phyloP scores from a whole-genome alignment of 2,113 vertebrate species.

The Misgurnus mizolepis region DNA sequence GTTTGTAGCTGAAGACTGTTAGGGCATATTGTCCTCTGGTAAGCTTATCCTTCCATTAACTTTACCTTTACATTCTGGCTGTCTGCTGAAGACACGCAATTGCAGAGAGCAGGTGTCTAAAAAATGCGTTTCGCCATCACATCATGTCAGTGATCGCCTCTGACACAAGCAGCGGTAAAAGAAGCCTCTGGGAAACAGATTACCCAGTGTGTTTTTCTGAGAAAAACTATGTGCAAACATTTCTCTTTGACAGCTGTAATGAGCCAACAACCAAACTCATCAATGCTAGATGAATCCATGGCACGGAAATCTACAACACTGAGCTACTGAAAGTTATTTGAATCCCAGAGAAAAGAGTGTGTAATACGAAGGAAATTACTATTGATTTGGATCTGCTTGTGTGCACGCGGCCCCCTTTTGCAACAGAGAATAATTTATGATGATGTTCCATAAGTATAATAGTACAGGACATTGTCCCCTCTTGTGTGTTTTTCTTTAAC shows the following conservation, averaged over 20 bases:
- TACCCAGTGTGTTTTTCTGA: conserved; percentile 11
- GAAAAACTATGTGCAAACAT: conserved; percentile 52
- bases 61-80: background rate
- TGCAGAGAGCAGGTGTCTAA: conserved; percentile 16
- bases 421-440: conserved; percentile 21
- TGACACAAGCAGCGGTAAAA: conserved; percentile 11
- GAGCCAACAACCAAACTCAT: conserved; percentile 61
- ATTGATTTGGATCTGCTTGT: conserved; percentile 43
- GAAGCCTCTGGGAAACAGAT: conserved; percentile 20
- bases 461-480: conserved; percentile 12
- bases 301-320: conserved; percentile 51
- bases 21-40: no score
- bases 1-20: no score
- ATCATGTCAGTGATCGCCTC: background rate
- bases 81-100: background rate
- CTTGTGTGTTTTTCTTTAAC: conserved; percentile 7
- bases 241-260: conserved; percentile 55
- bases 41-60: background rate
- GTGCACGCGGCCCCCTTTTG: conserved; percentile 8
- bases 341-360: conserved; percentile 31
- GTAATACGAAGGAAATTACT: conserved; percentile 44
- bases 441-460: conserved; percentile 31
- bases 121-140: conserved; percentile 6
- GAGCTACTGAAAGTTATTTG: conserved; percentile 20
- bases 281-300: conserved; percentile 53